Evolutionary conservation across 2,797 vertebrate species (phyloP).

Genomic region (Neomorphus geoffroyi): DNA sequence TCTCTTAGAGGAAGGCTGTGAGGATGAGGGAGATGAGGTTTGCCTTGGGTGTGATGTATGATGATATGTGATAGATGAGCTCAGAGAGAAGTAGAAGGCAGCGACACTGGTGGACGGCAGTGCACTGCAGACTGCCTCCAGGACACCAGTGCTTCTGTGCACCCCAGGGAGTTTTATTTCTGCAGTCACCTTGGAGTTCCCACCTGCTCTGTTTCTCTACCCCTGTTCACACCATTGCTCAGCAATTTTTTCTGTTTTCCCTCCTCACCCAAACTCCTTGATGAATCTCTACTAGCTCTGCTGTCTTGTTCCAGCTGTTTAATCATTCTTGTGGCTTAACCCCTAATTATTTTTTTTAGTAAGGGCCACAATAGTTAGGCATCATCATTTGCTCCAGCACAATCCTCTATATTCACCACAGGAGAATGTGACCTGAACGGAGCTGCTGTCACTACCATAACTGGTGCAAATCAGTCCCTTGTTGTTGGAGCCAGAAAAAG

Average conservation of each 20-base stretch:
- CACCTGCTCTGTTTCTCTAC: not conserved
- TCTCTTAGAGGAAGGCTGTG: not conserved
- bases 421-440: not conserved
- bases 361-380: not conserved
- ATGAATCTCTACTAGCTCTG: not conserved
- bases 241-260: not conserved
- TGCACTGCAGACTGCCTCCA: not conserved
- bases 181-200: not conserved
- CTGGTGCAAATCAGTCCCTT: not conserved
- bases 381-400: not conserved
- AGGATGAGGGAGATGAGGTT: not conserved
- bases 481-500: not conserved
- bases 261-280: not conserved
- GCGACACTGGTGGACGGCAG: not conserved
- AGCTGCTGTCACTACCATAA: not conserved
- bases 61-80: not conserved
- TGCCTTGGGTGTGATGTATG: not conserved
- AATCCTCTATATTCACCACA: fast-evolving
- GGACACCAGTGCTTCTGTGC: not conserved
- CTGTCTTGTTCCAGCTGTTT: not conserved
- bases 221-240: not conserved
- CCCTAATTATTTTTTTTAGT: not conserved
- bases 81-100: not conserved
- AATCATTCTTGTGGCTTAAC: not conserved
- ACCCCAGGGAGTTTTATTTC: not conserved